phyloP scores from a whole-genome alignment of 2,888 invertebrate genomes.

The Vannuccia rotundouncinata region DNA sequence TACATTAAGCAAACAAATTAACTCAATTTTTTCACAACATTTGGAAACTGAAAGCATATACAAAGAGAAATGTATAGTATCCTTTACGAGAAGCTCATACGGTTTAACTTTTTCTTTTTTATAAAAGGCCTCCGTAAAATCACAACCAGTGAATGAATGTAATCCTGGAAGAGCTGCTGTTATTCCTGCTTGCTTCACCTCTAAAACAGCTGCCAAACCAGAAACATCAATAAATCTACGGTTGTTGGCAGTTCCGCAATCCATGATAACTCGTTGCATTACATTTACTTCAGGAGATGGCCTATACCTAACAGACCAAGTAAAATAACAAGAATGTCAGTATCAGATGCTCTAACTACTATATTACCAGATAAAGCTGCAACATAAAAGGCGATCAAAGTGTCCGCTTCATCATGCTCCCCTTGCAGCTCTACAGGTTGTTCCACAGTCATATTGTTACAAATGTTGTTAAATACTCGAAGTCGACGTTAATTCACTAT shows the following conservation, averaged over 20 bases:
- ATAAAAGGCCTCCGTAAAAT: conserved; percentile 30
- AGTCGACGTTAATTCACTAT: too few relatives aligned
- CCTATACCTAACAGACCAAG: conserved; percentile 32
- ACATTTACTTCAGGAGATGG: neutral
- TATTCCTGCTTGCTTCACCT: neutral
- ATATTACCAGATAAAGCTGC: conserved; percentile 5
- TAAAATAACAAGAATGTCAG: conserved; percentile 36
- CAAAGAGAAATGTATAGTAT: neutral
- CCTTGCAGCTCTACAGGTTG: conserved; percentile 14
- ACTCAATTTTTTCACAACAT: neutral
- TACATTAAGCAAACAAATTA: neutral
- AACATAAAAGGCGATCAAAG: neutral
- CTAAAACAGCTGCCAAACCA: conserved; percentile 14
- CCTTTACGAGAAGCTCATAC: neutral
- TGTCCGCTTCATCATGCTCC: neutral
- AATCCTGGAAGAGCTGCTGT: conserved; percentile 30
- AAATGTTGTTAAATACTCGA: neutral
- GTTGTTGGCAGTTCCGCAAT: conserved; percentile 27
- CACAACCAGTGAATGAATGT: conserved; percentile 37
- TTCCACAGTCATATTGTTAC: conserved; percentile 18
- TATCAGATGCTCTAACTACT: conserved; percentile 13
- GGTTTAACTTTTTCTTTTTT: conserved; percentile 7
- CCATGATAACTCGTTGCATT: conserved; percentile 12
- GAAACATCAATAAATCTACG: conserved; percentile 34
- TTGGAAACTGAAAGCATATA: neutral